Percentiles rank a stretch among this genome's conserved stretches.
Evolutionary conservation across 64 coral and sea anemone species (phyloP).

Genomic region (Hydrozoanthus tunicans): DNA sequence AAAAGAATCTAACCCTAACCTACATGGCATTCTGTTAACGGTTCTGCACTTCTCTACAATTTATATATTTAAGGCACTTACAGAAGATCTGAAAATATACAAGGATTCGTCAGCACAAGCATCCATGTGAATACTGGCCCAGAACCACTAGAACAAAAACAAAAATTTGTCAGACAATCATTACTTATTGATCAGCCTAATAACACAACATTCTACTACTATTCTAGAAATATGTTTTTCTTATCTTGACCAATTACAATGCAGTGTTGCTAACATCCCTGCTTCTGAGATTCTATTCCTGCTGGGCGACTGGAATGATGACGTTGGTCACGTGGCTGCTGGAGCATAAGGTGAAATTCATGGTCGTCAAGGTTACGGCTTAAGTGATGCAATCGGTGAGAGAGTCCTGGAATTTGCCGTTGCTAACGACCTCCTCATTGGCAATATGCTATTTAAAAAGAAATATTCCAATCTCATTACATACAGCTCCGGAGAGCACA

Average conservation of each 20-base stretch:
- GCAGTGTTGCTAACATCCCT: not conserved
- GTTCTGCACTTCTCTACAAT: too few species aligned
- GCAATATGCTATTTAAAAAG: not conserved
- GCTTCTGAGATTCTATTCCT: too few species aligned
- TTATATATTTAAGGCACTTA: conserved; percentile 25
- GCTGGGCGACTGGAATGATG: too few species aligned
- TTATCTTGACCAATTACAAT: not conserved
- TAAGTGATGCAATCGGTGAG: not conserved
- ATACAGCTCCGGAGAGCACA: not conserved
- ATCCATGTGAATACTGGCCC: conserved; percentile 99
- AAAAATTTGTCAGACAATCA: not conserved
- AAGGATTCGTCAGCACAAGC: conserved; percentile 97
- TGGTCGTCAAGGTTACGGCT: not conserved
- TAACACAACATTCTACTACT: too few species aligned
- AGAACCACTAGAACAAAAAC: conserved; percentile 85
- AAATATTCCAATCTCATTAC: not conserved
- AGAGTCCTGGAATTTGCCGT: not conserved
- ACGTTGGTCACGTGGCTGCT: too few species aligned
- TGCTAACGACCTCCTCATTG: not conserved
- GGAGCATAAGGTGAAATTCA: too few species aligned
- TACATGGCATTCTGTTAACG: too few species aligned
- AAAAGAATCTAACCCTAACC: too few species aligned
- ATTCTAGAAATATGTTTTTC: too few species aligned
- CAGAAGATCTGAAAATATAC: conserved; percentile 83
- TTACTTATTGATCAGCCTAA: too few species aligned